Evolutionary conservation across 1,140 invertebrate genomes (phyloP), one percentile per base, ranked within the genome.

Genomic region (Magallana ariakensis): DNA sequence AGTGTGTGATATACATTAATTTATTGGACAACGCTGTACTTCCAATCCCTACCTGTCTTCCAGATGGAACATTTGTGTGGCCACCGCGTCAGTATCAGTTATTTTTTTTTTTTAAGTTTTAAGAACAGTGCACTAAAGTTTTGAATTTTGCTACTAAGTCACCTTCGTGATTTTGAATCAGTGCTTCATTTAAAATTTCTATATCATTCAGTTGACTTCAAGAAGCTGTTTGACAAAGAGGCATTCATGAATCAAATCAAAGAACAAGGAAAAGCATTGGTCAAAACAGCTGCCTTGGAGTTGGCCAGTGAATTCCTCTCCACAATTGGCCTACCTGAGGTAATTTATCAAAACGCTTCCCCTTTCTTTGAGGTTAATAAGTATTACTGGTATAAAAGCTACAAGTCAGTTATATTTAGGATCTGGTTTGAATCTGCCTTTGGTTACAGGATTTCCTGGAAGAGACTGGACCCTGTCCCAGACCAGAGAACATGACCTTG

Each of bases 21-120:
- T 54, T 91, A 0, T 33, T 91, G 15, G 89, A 91, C 58, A 75
- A 89, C 13, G 86, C 90, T 19, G 62, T 91, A 13, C n/a, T 90
- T 10, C 90, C 90, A 7, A 58, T 89, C 0, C 88, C 90, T 4
- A 85, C 85, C 55, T 90, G 90, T 84, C n/a, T 84, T 22, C 87
- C 89, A 58, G 84, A 91, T 83, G 90, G 89, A 16, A 85, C 84
- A 22, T 70, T 90, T 15, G 53, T 57, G 1, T 90, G 87, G 86
- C 90, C 90, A 10, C 60, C 60, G 13, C 13, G 82, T 84, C 15
- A 84, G 55, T 84, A 22, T 60, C 19, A 55, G 10, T 62, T 62
- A 15, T 62, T 62, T 5, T 62, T 46, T 4, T 46, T 46, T 46
- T 46, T 46, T 46, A 46, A n/a, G n/a, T n/a, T n/a, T n/a, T n/a